A percentile compares a stretch with the other conserved stretches of the same genome.
These are phyloP conservation scores for Intellagama lesueurii DNA, from an alignment of 2,797 vertebrate species.

Conservation along the genomic window DNA sequence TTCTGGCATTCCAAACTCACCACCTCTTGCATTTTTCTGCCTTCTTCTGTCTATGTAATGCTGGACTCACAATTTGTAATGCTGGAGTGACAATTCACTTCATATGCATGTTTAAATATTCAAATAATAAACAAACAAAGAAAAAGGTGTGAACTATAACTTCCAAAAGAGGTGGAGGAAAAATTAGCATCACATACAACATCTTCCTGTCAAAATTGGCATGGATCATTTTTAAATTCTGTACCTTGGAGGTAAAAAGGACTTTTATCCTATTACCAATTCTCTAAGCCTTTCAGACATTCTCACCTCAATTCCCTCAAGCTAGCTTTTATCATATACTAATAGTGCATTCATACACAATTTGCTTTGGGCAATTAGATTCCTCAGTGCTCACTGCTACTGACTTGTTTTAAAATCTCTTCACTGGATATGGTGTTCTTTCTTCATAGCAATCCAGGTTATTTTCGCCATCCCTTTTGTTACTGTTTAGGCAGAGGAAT, in stretches of 20 bases:
- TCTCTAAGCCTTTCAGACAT: conserved; percentile 55
- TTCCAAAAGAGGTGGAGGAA: conserved; percentile 57
- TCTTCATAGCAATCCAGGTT: conserved; percentile 58
- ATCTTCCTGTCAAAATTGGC: conserved; percentile 33
- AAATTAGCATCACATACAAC: conserved; percentile 50
- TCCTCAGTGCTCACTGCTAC: conserved; percentile 49
- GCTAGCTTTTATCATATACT: conserved; percentile 64
- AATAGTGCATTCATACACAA: conserved; percentile 71
- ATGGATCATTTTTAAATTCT: conserved; percentile 33
- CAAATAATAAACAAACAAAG: conserved; percentile 10
- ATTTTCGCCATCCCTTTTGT: neutral
- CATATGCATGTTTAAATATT: neutral
- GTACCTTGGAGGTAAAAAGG: conserved; percentile 50
- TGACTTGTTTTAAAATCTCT: conserved; percentile 48
- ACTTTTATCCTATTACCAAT: conserved; percentile 60
- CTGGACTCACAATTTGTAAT: neutral
- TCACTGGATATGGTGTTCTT: conserved; percentile 66
- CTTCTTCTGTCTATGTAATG: neutral
- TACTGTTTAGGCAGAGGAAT: conserved; percentile 44
- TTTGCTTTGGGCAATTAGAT: conserved; percentile 66
- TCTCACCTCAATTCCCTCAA: conserved; percentile 41
- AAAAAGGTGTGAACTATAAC: conserved; percentile 29
- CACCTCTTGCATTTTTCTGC: neutral
- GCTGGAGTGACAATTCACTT: neutral
- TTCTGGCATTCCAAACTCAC: neutral